Evolutionary conservation across 2,888 invertebrate species (phyloP).

Genomic region (Leptopilina myrica): DNA sequence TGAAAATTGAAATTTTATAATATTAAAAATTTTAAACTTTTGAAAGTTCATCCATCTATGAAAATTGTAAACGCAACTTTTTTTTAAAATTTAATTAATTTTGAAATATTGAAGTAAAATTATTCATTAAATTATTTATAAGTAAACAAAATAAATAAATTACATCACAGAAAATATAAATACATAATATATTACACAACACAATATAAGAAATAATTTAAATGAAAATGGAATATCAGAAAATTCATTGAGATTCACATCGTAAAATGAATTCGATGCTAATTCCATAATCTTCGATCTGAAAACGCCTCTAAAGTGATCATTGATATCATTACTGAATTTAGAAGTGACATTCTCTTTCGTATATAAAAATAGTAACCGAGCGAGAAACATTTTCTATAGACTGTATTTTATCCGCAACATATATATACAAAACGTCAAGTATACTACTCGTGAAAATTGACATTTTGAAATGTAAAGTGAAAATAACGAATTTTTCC

Average conservation of each 20-base stretch:
- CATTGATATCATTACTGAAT: constrained; percentile 38
- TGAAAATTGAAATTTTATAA: too few relatives aligned
- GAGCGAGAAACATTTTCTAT: constrained; percentile 9
- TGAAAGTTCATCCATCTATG: too few relatives aligned
- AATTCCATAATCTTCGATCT: constrained; percentile 25
- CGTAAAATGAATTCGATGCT: neutral
- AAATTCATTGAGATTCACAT: constrained; percentile 14
- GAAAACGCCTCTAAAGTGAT: constrained; percentile 27
- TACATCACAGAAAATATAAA: too few relatives aligned
- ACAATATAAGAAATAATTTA: neutral
- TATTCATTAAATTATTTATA: too few relatives aligned
- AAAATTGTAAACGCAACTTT: too few relatives aligned
- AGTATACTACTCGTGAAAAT: neutral
- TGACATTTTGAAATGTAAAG: neutral
- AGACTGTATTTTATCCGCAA: constrained; percentile 1
- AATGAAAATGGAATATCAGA: neutral
- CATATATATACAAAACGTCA: neutral
- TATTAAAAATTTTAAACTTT: too few relatives aligned
- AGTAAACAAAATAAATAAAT: too few relatives aligned
- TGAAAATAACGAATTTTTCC: neutral
- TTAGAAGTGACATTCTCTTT: constrained; percentile 45
- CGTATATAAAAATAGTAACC: constrained; percentile 48
- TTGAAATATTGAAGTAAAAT: too few relatives aligned
- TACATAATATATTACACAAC: too few relatives aligned
- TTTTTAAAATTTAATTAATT: too few relatives aligned